These are phyloP conservation scores for Phoxinus phoxinus DNA, from an alignment of 2,113 vertebrate genomes.

Conservation along the genomic window DNA sequence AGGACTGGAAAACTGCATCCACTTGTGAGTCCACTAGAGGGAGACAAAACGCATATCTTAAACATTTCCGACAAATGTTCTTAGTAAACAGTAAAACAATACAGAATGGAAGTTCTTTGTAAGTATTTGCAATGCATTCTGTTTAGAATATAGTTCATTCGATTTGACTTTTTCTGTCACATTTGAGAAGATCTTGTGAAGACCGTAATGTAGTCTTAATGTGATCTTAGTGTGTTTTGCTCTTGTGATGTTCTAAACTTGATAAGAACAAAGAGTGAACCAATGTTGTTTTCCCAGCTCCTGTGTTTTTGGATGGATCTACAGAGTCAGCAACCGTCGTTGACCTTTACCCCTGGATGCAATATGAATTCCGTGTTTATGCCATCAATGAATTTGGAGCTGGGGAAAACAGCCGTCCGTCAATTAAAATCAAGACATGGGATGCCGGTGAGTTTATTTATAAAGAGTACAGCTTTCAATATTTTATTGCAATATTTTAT, in stretches of 20 bases:
- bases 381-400: slow-evolving; percentile 89
- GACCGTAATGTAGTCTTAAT: not conserved
- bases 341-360: slow-evolving; percentile 94
- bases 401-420: slow-evolving; percentile 92
- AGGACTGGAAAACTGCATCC: slow-evolving; percentile 92
- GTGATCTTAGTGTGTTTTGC: not conserved
- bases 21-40: slow-evolving; percentile 81
- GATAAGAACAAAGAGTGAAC: not conserved
- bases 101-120: not conserved
- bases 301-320: slow-evolving; percentile 85
- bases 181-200: not conserved
- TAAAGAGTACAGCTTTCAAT: not conserved
- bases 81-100: too few relatives aligned
- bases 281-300: slow-evolving; percentile 73
- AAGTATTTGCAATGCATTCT: not conserved
- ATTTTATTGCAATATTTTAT: not conserved
- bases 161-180: not conserved
- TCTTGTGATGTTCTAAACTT: not conserved
- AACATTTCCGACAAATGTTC: not conserved
- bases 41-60: not conserved
- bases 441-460: slow-evolving; percentile 82
- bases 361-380: slow-evolving; percentile 93
- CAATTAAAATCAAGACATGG: slow-evolving; percentile 90
- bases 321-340: slow-evolving; percentile 84
- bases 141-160: not conserved